A percentile compares a stretch with the other conserved stretches of the same genome.
These are phyloP conservation scores for Yponomeuta sedellus DNA, from an alignment of 2,888 invertebrate species.

Conservation along the genomic window DNA sequence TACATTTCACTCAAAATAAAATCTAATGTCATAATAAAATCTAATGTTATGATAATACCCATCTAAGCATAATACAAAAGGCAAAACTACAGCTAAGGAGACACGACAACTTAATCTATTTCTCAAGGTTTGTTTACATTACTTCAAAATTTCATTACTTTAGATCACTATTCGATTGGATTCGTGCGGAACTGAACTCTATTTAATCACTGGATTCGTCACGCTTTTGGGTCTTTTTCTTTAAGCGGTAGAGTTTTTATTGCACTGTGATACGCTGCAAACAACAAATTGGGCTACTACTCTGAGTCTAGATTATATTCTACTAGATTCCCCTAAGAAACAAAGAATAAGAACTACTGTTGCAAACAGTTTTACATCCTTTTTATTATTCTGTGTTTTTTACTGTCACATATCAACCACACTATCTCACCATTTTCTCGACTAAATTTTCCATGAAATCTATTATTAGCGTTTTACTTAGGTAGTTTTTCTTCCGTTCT, in stretches of 20 bases:
- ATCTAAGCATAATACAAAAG: neutral
- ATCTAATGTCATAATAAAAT: too few species aligned
- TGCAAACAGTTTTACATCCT: too few species aligned
- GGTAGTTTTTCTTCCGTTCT: too few species aligned
- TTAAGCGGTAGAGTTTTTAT: neutral
- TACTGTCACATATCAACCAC: too few species aligned
- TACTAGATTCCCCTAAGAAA: too few species aligned
- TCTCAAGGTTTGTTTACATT: conserved; percentile 7
- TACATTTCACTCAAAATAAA: too few species aligned
- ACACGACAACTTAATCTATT: neutral
- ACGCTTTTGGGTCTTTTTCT: neutral
- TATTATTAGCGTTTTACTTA: too few species aligned
- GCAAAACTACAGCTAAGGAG: neutral
- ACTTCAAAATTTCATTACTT: neutral
- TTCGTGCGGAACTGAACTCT: neutral
- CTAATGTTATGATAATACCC: too few species aligned
- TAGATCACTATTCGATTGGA: neutral
- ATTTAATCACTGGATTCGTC: neutral
- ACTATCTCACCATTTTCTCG: too few species aligned
- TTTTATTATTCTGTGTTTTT: too few species aligned
- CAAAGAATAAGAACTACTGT: too few species aligned
- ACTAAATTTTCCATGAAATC: too few species aligned
- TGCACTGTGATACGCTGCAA: neutral
- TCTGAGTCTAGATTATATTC: neutral
- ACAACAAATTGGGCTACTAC: neutral